Evolutionary conservation across 2,797 vertebrate genomes (phyloP), one percentile per base, ranked within the genome.

Genomic region (Sebastiscus albofasciatus): DNA sequence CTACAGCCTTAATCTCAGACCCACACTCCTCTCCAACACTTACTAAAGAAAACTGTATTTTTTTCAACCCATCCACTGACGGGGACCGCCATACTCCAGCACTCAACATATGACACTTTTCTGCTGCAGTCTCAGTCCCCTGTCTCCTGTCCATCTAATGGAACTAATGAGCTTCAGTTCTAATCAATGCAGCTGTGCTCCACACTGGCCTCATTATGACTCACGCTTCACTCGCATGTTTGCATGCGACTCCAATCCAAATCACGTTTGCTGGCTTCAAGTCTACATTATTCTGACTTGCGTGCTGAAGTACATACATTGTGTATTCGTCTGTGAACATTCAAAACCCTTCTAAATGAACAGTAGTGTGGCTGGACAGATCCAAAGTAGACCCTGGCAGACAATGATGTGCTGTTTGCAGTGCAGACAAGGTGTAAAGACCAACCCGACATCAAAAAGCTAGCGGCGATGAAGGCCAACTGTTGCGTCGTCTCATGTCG

Each of bases 171-270:
- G 12, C 65, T 70, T 81, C 52, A 33, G 27, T 49, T 77, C 72
- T 78, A 80, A 89, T 84, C 68, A 84, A 3, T 66, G 54, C 65
- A 64, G 60, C 77, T 54, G 68, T 24, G 70, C 26, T 75, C 52
- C 27, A 74, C 65, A 54, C 27, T 34, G 3, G 10, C 58, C 55
- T 75, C 22, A 10, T 22, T 64, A 65, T 5, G 2, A 86, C 16
- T 62, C 36, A 68, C 1, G 52, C 67, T 75, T 87, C 60, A 66
- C 36, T 83, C 7, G 6, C 64, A 71, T 65, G 62, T 78, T 49
- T 49, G n/a, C 66, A 75, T 78, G n/a, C 46, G 58, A 67, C 46
- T 71, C 11, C 14, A 42, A 67, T 39, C 42, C 13, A 64, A 71
- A 31, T 84, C 36, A 64, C 42, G 27, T 42, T 58, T 79, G 36